These are phyloP conservation scores for Ramphastos sulfuratus DNA, from an alignment of 2,113 vertebrate genomes.

Conservation along the genomic window DNA sequence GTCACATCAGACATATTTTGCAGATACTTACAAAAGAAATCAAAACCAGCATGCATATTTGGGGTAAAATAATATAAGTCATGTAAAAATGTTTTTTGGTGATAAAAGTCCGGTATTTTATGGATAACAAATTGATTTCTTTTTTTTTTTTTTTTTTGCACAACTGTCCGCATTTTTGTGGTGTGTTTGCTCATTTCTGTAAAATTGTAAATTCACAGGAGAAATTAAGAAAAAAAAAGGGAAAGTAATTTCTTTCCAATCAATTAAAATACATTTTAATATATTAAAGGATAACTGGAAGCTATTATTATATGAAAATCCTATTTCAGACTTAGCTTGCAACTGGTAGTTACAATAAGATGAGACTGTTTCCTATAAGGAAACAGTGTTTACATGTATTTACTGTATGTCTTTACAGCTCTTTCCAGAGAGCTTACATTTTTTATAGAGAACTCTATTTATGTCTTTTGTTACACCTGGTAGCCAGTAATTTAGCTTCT, in stretches of 20 bases:
- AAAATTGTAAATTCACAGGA: conserved; percentile 2
- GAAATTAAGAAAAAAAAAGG: not conserved
- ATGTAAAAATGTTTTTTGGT: not conserved
- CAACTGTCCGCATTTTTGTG: not conserved
- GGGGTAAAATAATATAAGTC: not conserved
- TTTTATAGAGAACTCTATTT: not conserved
- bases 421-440: not conserved
- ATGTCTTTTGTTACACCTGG: not conserved
- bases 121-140: not conserved
- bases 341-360: not conserved
- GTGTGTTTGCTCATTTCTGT: not conserved
- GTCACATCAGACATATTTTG: conserved; percentile 38
- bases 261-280: conserved; percentile 8
- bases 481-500: not conserved
- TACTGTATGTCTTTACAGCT: not conserved
- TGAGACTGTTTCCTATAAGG: not conserved
- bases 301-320: not conserved
- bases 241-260: not conserved
- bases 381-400: not conserved
- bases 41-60: not conserved
- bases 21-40: not conserved
- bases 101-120: not conserved
- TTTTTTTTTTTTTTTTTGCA: not conserved
- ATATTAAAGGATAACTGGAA: not conserved
- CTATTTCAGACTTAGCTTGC: not conserved